A percentile compares a stretch with the other conserved stretches of the same genome.
Evolutionary conservation across 2,888 invertebrate species (phyloP).

Genomic region (Drosophila prolongata): DNA sequence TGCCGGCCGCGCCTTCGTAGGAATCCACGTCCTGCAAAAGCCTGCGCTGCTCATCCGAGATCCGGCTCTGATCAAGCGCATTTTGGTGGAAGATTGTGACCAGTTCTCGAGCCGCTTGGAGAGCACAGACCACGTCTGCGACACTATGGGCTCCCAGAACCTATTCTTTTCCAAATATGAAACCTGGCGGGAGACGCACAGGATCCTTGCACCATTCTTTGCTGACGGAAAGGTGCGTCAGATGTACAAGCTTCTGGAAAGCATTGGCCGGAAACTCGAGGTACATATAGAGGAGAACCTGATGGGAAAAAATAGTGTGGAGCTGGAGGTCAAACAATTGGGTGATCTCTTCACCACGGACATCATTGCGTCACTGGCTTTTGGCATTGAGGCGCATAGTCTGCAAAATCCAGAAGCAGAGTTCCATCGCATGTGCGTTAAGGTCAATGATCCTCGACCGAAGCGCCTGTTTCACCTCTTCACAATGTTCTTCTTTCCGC

Average conservation of each 20-base stretch:
- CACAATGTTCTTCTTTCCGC: constrained; percentile 84
- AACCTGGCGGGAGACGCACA: constrained; percentile 83
- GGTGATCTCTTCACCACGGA: constrained; percentile 83
- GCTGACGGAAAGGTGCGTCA: constrained; percentile 82
- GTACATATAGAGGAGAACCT: constrained; percentile 59
- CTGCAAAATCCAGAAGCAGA: constrained; percentile 83
- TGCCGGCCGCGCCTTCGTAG: constrained; percentile 68
- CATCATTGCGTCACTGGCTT: constrained; percentile 84
- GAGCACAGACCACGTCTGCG: constrained; percentile 74
- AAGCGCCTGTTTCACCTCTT: constrained; percentile 81
- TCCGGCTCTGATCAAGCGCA: constrained; percentile 83
- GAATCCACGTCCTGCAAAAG: constrained; percentile 84
- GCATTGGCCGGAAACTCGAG: constrained; percentile 78
- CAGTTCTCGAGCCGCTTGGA: constrained; percentile 81
- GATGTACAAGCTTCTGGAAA: constrained; percentile 77
- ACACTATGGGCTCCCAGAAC: constrained; percentile 83
- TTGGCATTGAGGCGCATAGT: constrained; percentile 84
- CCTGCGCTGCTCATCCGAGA: constrained; percentile 84
- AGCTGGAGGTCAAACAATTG: constrained; percentile 76
- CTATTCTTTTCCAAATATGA: constrained; percentile 84
- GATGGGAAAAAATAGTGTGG: constrained; percentile 18
- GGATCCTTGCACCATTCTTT: constrained; percentile 84
- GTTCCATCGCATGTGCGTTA: constrained; percentile 83
- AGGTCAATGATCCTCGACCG: constrained; percentile 81
- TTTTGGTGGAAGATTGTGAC: constrained; percentile 84